Percentiles rank a stretch among this genome's conserved stretches.
Conservation (phyloP, 1,140 invertebrate species). For the Brevipalpus yothersi region DNA sequence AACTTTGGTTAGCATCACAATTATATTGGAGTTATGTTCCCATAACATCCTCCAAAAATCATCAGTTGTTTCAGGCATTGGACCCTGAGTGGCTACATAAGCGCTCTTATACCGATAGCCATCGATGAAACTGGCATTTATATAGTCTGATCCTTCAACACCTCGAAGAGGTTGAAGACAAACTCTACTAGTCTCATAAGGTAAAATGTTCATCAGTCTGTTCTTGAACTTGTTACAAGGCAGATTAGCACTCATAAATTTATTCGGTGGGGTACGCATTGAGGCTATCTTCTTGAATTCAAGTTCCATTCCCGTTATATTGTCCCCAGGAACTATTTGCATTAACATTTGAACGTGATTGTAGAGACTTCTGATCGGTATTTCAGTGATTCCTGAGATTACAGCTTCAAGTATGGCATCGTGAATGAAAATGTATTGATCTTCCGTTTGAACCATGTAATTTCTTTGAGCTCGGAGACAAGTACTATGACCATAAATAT, state of each 20-base stretch:
- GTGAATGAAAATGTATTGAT: slow-evolving; percentile 99
- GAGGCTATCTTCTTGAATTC: slow-evolving; percentile 72
- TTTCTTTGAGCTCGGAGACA: slow-evolving; percentile 85
- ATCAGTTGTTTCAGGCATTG: slow-evolving; percentile 76
- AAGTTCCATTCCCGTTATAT: slow-evolving; percentile 84
- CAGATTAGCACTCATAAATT: slow-evolving; percentile 84
- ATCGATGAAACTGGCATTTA: slow-evolving; percentile 95
- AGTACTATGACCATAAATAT: slow-evolving; percentile 96
- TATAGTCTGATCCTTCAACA: slow-evolving; percentile 90
- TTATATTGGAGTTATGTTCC: slow-evolving; percentile 98
- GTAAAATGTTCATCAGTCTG: slow-evolving; percentile 83
- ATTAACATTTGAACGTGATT: slow-evolving; percentile 78
- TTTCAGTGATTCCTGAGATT: slow-evolving; percentile 73
- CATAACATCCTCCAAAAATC: slow-evolving; percentile 99
- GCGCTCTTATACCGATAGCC: slow-evolving; percentile 54
- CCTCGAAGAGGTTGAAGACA: slow-evolving; percentile 70
- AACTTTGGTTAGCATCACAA: slow-evolving; percentile 93
- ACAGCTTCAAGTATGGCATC: slow-evolving; percentile 87
- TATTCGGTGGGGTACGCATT: slow-evolving; percentile 73
- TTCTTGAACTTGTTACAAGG: slow-evolving; percentile 97
- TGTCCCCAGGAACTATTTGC: slow-evolving; percentile 32
- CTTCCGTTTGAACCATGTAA: slow-evolving; percentile 93
- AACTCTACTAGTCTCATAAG: slow-evolving; percentile 79
- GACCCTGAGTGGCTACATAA: slow-evolving; percentile 96
- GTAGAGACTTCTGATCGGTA: slow-evolving; percentile 43